Conservation (phyloP, 2,797 vertebrate species). For the Pangasius larnaudii region DNA sequence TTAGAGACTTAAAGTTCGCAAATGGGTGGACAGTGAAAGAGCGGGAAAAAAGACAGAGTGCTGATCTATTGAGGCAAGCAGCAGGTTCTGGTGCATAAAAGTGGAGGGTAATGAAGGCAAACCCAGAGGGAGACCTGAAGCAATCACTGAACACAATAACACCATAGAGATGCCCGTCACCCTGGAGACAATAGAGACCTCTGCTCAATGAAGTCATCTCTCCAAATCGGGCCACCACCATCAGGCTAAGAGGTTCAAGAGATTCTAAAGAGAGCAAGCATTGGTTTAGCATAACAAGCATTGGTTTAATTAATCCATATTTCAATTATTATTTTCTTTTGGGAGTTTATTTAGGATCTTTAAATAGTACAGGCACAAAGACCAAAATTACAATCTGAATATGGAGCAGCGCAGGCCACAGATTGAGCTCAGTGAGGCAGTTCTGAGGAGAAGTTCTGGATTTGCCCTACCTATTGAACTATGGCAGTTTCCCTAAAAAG, state of each 20-base stretch:
- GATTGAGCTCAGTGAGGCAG: background rate
- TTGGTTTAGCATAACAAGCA: slow-evolving; percentile 22
- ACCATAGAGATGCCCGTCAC: slow-evolving; percentile 66
- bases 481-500: slow-evolving; percentile 26
- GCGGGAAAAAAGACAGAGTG: slow-evolving; percentile 29
- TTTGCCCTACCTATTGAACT: slow-evolving; percentile 31
- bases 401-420: background rate
- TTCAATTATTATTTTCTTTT: slow-evolving; percentile 25
- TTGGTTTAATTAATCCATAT: slow-evolving; percentile 37
- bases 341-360: slow-evolving; percentile 16
- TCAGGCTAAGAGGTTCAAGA: slow-evolving; percentile 44
- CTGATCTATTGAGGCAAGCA: slow-evolving; percentile 26
- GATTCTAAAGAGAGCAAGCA: slow-evolving; percentile 26
- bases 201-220: slow-evolving; percentile 72
- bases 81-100: slow-evolving; percentile 26
- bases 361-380: slow-evolving; percentile 3
- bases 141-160: slow-evolving; percentile 53
- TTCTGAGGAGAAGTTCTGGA: background rate
- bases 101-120: slow-evolving; percentile 44
- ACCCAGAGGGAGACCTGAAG: slow-evolving; percentile 47
- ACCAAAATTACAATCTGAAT: slow-evolving; percentile 35
- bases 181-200: slow-evolving; percentile 70
- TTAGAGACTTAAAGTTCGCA: background rate
- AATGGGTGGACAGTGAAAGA: slow-evolving; percentile 22
- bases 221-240: slow-evolving; percentile 60